Percentiles rank a stretch among this genome's conserved stretches.
Conservation (phyloP, 2,113 vertebrate species). For the Thinocorus orbignyianus region DNA sequence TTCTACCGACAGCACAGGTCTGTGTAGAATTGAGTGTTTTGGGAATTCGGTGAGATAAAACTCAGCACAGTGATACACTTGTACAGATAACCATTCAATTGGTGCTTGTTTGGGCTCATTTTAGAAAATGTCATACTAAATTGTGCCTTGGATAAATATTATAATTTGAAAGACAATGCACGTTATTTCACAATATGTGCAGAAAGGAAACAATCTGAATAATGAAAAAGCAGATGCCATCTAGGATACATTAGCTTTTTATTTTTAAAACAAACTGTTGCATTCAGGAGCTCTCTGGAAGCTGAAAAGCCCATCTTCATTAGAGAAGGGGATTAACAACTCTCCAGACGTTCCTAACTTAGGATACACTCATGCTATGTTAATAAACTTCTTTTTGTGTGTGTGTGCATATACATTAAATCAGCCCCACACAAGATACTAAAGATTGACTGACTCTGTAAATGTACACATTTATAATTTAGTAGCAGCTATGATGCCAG, state of each 20-base stretch:
- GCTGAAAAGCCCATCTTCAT: background rate
- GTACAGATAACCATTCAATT: background rate
- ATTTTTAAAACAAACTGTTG: background rate
- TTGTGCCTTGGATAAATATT: background rate
- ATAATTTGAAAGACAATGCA: background rate
- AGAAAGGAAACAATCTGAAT: background rate
- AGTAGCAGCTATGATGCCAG: background rate
- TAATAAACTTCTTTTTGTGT: background rate
- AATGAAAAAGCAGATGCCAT: background rate
- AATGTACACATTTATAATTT: constrained; percentile 19
- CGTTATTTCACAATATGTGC: background rate
- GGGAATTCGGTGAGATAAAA: background rate
- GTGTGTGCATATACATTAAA: background rate
- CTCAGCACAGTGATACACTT: background rate
- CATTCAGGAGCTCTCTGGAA: background rate
- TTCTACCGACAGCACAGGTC: background rate
- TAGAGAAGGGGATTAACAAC: background rate
- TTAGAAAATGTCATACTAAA: background rate
- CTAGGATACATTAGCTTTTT: background rate
- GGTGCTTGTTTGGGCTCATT: background rate
- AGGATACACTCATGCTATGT: background rate
- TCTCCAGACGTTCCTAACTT: background rate
- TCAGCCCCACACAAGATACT: background rate
- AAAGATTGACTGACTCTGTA: background rate
- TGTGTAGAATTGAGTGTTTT: background rate